phyloP scores from a whole-genome alignment of 2,797 vertebrate species.

The Peromyscus attwateri region DNA sequence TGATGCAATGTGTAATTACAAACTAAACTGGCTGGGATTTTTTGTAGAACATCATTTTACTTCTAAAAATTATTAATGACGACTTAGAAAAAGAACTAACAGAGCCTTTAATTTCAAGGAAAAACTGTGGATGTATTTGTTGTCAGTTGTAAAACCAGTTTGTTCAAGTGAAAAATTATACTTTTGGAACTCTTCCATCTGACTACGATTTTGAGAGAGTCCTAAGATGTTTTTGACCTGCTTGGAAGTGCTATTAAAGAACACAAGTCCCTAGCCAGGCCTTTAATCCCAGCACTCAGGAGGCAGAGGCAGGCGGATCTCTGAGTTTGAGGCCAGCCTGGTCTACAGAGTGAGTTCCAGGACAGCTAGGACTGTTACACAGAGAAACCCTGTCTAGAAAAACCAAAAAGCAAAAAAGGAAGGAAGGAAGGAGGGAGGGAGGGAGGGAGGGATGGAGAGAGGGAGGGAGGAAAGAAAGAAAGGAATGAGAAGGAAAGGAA shows the following conservation, averaged over 20 bases:
- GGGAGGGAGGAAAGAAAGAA: too few relatives aligned
- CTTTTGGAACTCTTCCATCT: constrained; percentile 43
- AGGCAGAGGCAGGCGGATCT: background rate
- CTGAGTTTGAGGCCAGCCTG: background rate
- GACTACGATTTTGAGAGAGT: background rate
- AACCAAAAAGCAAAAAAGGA: background rate
- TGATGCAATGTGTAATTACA: background rate
- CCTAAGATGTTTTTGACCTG: constrained; percentile 18
- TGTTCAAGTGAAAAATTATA: constrained; percentile 57
- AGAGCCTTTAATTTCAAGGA: constrained; percentile 41
- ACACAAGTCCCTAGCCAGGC: background rate
- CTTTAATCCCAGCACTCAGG: background rate
- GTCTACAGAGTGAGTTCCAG: background rate
- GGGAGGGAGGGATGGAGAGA: fast-evolving
- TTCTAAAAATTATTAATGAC: constrained; percentile 41
- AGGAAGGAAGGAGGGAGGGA: too few relatives aligned
- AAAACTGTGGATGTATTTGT: constrained; percentile 5
- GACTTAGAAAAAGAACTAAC: constrained; percentile 26
- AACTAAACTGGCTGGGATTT: background rate
- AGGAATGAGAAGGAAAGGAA: too few relatives aligned
- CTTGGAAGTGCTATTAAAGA: constrained; percentile 43
- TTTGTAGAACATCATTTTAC: constrained; percentile 21
- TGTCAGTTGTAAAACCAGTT: constrained; percentile 30
- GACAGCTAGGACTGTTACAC: background rate
- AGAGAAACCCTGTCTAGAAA: background rate